phyloP scores from a whole-genome alignment of 2,888 invertebrate genomes.

The Lasius fuliginosus region DNA sequence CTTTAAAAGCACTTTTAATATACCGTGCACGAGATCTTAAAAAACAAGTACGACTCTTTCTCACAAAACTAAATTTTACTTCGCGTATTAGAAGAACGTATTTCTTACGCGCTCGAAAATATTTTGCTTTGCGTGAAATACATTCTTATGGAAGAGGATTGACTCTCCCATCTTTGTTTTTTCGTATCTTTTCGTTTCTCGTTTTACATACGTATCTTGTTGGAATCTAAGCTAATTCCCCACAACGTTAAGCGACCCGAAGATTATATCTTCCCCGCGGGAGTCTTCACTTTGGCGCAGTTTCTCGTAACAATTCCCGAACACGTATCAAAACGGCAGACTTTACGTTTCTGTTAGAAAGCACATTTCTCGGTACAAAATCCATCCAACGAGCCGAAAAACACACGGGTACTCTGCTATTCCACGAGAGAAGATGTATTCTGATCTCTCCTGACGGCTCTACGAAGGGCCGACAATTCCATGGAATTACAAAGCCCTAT shows the following conservation, averaged over 20 bases:
- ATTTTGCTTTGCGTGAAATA: slow-evolving; percentile 28
- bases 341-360: slow-evolving; percentile 16
- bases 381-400: slow-evolving; percentile 35
- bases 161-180: background rate
- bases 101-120: slow-evolving; percentile 26
- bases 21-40: slow-evolving; percentile 6
- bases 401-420: slow-evolving; percentile 12
- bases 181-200: slow-evolving; percentile 14
- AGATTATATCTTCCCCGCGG: slow-evolving; percentile 50
- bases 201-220: slow-evolving; percentile 30
- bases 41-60: slow-evolving; percentile 33
- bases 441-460: slow-evolving; percentile 39
- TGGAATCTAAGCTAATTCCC: slow-evolving; percentile 47
- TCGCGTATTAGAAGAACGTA: slow-evolving; percentile 28
- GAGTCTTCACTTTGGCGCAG: slow-evolving; percentile 36
- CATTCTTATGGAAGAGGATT: background rate
- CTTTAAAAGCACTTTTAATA: slow-evolving; percentile 71
- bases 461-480: slow-evolving; percentile 63
- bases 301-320: slow-evolving; percentile 35
- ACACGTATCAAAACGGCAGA: slow-evolving; percentile 35
- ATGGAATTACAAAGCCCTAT: slow-evolving; percentile 72
- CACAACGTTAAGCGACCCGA: slow-evolving; percentile 48
- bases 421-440: background rate
- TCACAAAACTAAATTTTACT: slow-evolving; percentile 57
- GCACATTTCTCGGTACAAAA: slow-evolving; percentile 29